Evolutionary conservation across 2,113 vertebrate species (phyloP), one percentile per base, ranked within the genome.

Genomic region (Crotalus helleri): DNA sequence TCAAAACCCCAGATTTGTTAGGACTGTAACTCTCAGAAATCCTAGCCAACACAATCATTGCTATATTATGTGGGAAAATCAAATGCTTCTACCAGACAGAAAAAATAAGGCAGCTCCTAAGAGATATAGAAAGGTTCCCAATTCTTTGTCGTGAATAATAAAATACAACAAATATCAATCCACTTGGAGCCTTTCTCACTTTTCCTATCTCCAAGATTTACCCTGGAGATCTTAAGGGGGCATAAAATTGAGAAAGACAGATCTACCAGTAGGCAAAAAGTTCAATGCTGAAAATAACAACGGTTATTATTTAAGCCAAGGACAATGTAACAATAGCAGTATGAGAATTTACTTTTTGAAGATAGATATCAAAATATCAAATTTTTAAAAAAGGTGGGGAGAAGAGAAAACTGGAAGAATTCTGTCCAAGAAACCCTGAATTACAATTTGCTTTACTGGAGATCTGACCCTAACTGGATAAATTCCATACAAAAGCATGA

Each of bases 131-230:
- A 95, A 69, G 29, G 85, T 59, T 59, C 51, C 88, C 10, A 61
- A 94, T 88, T 93, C 21, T 91, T 39, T 90, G 33, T 8, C 87
- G 59, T 81, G 61, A 59, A 89, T 85, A 92, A 0, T 88, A 59
- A 95, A 94, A 46, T 0, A 0, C 39, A 86, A 0, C 89, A 24
- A 21, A 58, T 91, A 21, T 21, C 94, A 90, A 44, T 61, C 24
- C 0, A 24, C 1, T 51, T 92, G 55, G 1, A 64, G 8, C 44
- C 5, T 49, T 64, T 64, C 15, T 55, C 53, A 85, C 85, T 59
- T n/a, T 93, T 92, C 92, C 94, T 46, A 15, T 81, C 74, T 81
- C 74, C 74, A 92, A 92, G 4, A 94, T 12, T 91, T 94, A 58
- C 58, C 17, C 89, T 92, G 64, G 15, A 93, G 33, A 87, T 86